Percentiles rank a stretch among this genome's conserved stretches.
Evolutionary conservation across 2,113 vertebrate species (phyloP).

Genomic region (Myiopsitta monachus): DNA sequence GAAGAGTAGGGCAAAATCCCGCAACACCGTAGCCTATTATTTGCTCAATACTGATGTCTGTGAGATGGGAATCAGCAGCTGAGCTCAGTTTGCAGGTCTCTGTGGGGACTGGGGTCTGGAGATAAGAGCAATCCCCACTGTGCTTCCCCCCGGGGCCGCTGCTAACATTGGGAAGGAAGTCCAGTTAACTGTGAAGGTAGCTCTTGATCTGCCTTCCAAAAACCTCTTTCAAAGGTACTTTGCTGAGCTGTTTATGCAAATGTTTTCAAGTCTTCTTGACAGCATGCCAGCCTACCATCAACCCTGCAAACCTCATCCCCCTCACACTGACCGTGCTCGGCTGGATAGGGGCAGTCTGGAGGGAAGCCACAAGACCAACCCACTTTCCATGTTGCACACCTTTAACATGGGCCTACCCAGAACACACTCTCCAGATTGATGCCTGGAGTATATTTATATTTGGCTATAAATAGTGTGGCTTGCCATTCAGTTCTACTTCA

Average conservation of each 20-base stretch:
- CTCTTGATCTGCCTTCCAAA: neutral
- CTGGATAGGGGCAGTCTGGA: neutral
- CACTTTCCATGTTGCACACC: neutral
- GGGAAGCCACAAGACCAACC: neutral
- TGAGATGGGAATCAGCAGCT: neutral
- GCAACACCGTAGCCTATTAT: neutral
- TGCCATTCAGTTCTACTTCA: neutral
- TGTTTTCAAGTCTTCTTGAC: neutral
- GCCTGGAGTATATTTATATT: neutral
- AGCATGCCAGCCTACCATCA: neutral
- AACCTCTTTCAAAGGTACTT: neutral
- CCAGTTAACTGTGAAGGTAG: neutral
- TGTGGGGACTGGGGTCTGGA: neutral
- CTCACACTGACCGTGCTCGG: fast-evolving
- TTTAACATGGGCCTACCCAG: neutral
- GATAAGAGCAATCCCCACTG: fast-evolving
- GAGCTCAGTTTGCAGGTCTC: neutral
- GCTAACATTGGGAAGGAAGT: neutral
- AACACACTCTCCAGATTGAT: neutral
- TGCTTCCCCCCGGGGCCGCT: neutral
- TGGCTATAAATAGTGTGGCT: neutral
- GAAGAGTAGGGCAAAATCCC: neutral
- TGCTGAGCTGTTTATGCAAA: neutral
- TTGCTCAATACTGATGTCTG: fast-evolving
- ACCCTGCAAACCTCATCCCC: fast-evolving